Conservation (phyloP, 2,113 vertebrate genomes). For the Pogona vitticeps region DNA sequence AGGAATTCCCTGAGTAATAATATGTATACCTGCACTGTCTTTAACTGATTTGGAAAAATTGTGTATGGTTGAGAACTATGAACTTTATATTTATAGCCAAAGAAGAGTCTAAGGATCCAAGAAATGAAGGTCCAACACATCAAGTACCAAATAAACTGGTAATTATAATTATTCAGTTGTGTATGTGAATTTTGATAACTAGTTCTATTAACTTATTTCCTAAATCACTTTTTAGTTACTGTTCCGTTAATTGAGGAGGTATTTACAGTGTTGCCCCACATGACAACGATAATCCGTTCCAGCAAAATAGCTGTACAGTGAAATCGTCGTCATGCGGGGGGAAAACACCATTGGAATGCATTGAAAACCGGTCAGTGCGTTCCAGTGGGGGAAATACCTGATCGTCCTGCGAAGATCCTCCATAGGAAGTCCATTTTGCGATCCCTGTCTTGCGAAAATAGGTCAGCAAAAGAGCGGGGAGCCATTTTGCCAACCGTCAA, state of each 20-base stretch:
- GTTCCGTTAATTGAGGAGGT: background rate
- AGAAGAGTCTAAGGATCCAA: slow-evolving; percentile 76
- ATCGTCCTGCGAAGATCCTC: too few relatives aligned
- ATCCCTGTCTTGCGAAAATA: too few relatives aligned
- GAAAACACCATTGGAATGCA: too few relatives aligned
- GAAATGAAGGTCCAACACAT: slow-evolving; percentile 71
- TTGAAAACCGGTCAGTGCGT: too few relatives aligned
- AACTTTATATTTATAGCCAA: slow-evolving; percentile 71
- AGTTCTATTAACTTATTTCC: slow-evolving; percentile 8
- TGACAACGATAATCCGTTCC: too few relatives aligned
- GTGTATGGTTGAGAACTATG: slow-evolving; percentile 25
- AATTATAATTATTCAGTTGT: slow-evolving; percentile 34
- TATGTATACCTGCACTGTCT: background rate
- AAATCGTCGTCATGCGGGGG: too few relatives aligned
- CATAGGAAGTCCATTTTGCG: too few relatives aligned
- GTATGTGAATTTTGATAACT: slow-evolving; percentile 16
- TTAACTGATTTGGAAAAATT: background rate
- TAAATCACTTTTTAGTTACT: slow-evolving; percentile 22
- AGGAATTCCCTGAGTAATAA: background rate
- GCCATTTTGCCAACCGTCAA: too few relatives aligned
- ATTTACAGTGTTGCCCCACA: too few relatives aligned
- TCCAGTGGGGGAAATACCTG: too few relatives aligned
- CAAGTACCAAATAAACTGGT: slow-evolving; percentile 77
- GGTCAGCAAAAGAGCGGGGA: too few relatives aligned
- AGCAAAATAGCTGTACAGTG: too few relatives aligned